Conservation (phyloP, 2,113 vertebrate species). For the Pavo muticus region DNA sequence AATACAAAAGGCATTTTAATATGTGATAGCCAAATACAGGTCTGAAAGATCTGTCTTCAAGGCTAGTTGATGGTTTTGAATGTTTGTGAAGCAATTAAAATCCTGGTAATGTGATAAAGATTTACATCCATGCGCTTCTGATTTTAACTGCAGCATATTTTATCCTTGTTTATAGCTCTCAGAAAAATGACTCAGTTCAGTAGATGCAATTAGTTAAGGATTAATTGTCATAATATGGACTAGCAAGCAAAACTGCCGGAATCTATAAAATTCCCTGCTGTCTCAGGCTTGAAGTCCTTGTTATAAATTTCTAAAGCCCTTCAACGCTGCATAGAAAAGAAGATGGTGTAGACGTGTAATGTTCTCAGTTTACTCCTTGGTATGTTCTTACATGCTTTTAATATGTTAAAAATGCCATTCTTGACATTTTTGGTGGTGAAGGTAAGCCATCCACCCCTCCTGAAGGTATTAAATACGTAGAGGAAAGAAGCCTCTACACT, state of each 20-base stretch:
- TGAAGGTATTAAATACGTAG: not conserved
- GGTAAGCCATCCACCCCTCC: not conserved
- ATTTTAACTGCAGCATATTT: not conserved
- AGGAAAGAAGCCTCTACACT: not conserved
- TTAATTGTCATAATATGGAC: not conserved
- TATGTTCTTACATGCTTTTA: not conserved
- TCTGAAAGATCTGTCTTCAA: not conserved
- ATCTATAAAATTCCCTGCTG: not conserved
- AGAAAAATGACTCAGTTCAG: not conserved
- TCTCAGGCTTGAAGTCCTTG: not conserved
- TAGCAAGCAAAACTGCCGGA: not conserved
- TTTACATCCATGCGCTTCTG: not conserved
- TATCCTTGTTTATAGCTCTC: not conserved
- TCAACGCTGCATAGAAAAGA: not conserved
- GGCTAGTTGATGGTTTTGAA: not conserved
- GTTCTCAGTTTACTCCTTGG: not conserved
- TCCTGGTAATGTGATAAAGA: not conserved
- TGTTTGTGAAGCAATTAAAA: not conserved
- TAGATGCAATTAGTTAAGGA: not conserved
- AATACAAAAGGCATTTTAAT: constrained; percentile 32
- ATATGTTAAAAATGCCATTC: not conserved
- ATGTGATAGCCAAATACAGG: not conserved
- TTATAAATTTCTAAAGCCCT: not conserved
- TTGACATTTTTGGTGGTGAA: not conserved
- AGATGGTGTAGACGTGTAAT: not conserved